These are phyloP conservation scores for Cheilosia impressa DNA, from an alignment of 2,888 invertebrate species.

Conservation along the genomic window DNA sequence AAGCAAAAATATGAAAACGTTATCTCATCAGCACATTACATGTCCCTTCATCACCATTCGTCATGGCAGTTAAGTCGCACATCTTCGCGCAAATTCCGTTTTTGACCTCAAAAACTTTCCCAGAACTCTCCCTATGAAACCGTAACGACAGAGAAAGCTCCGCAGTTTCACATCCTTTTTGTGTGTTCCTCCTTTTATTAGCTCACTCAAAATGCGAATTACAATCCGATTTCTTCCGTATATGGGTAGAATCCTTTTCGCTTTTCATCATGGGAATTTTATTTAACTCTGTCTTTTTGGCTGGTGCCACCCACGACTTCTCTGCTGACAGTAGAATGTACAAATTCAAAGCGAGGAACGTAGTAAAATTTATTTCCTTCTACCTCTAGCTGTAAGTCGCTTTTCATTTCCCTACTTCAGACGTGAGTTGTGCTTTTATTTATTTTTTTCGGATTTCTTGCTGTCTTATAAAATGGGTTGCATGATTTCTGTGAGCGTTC, in stretches of 20 bases:
- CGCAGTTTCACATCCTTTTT: conserved; percentile 7
- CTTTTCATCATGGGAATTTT: conserved; percentile 52
- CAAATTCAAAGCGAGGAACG: conserved; percentile 44
- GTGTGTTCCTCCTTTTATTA: conserved; percentile 24
- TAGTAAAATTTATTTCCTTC: conserved; percentile 58
- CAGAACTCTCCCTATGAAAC: conserved; percentile 10
- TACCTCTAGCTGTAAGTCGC: conserved; percentile 11
- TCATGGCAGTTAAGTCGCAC: neutral
- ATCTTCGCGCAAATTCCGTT: neutral
- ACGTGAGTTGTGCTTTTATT: conserved; percentile 38
- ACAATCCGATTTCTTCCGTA: conserved; percentile 41
- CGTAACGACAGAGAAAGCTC: conserved; percentile 39
- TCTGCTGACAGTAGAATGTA: conserved; percentile 4
- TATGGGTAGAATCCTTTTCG: conserved; percentile 28
- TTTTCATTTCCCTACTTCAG: conserved; percentile 48
- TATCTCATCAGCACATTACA: conserved; percentile 20
- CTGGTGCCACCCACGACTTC: conserved; percentile 1
- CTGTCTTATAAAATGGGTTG: neutral
- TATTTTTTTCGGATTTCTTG: neutral
- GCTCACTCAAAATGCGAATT: conserved; percentile 4
- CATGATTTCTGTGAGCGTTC: neutral
- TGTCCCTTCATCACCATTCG: conserved; percentile 36
- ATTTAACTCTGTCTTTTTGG: conserved; percentile 24
- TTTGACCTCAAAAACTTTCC: no score
- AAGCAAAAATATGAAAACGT: no score